Evolutionary conservation across 2,113 vertebrate species (phyloP), one percentile per base, ranked within the genome.

Genomic region (Machaerirhynchus nigripectus): DNA sequence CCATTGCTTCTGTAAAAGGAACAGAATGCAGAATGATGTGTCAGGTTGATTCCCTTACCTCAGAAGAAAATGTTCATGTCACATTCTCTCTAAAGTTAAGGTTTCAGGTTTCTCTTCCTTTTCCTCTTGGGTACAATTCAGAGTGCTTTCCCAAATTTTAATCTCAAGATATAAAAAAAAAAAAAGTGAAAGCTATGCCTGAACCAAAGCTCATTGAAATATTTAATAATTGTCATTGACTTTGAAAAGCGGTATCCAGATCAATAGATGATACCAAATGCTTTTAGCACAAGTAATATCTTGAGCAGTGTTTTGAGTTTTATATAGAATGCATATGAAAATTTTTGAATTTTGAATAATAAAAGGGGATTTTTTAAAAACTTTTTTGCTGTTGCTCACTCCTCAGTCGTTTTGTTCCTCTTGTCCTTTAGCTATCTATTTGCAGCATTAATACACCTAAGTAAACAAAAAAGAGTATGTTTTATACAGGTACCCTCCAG

Each of bases 401-500:
- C 10, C 27, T 53, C 27, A 8, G 5, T 30, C 49, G 53, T 55
- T 87, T 73, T 76, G n/a, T 67, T 74, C 50, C 44, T 93, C 30
- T 63, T 88, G 37, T 52, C 37, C 52, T 68, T 94, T 68, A 60
- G 53, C 67, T 92, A 18, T n/a, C 46, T 57, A 5, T 55, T 47
- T 85, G 39, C 64, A 78, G 83, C 55, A 56, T 82, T 85, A 39
- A 17, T 84, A 33, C 55, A 78, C 81, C 35, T 75, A 52, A 78
- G 22, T 78, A 20, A 90, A 65, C 79, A 56, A 31, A 42, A 92
- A 42, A 63, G 68, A 86, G 13, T 96, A 20, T 88, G 64, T 95
- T 90, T 90, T 96, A 50, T 96, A 73, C 95, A 99, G 99, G 99
- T 84, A 99, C 99, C 11, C 98, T 99, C 80, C 99, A 99, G 97